Base-by-base conservation (phyloP, 2,888 invertebrate genomes). In the Drosophila mettleri region DNA sequence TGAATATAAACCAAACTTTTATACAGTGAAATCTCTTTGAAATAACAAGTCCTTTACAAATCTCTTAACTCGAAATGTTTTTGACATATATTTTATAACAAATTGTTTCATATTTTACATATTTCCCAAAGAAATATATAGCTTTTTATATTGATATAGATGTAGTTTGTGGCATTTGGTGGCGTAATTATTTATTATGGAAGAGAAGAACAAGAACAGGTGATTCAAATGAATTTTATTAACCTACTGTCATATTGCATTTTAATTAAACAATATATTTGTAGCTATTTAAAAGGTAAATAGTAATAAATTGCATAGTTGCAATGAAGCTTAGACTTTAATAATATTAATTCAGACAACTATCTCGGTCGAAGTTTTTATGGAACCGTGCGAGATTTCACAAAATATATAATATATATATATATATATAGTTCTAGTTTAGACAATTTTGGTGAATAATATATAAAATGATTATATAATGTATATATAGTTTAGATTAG, bases 1-100 rank as follows among this genome's bases (percentile, higher is more conserved):
- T 41, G 16, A 33, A 20, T 33, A 20, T 16, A 29, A 54, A 49
- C 18, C 49, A 46, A 54, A 52, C 34, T 52, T 66, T 14, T 46
- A 38, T 18, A 46, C 45, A 34, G 27, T 27, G 45, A 45, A 12
- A 16, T 45, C 27, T 24, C 12, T n/a, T 27, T 16, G 1, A 1
- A 24, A n/a, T 14, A 10, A 10, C 16, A 27, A 10, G 4, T 16
- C 3, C n/a, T 8, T 8, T 3, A 22, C 0, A 39, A 20, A 18
- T 14, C 14, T 41, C 14, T 14, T 14, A 14, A 12, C 3, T 39
- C 20, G 2, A 41, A 41, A 41, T 22, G 20, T 22, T 22, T 22
- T 22, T 39, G 10, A 34, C 1, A 34, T n/a, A 14, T 14, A 6
- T 33, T 14, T 10, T 8, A 29, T 5, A 29, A 29, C 29, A 5